These are phyloP conservation scores for Melanotaenia duboulayi DNA, from an alignment of 2,113 vertebrate species.

Conservation along the genomic window DNA sequence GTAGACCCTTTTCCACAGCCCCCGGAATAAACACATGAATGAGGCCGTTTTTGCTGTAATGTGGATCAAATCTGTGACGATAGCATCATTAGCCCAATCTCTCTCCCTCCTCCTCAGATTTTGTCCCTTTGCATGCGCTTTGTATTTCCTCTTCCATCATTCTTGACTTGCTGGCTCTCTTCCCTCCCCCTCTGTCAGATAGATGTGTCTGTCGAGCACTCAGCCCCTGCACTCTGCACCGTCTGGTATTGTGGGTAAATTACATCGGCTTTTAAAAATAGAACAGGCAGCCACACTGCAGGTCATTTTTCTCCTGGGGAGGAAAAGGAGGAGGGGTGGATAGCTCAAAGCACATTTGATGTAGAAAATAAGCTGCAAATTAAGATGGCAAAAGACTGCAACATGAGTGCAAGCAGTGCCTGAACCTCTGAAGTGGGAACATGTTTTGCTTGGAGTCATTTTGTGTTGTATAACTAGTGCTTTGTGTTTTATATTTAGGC, in stretches of 20 bases:
- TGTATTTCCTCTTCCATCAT: conserved; percentile 33
- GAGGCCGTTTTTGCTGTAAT: neutral
- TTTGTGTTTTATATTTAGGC: conserved; percentile 25
- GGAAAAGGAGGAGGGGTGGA: neutral
- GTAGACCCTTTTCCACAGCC: neutral
- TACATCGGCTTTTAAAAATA: conserved; percentile 81
- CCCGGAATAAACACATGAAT: neutral
- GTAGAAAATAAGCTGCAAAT: conserved; percentile 56
- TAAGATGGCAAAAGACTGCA: conserved; percentile 24
- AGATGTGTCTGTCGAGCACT: conserved; percentile 69
- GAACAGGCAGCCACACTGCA: conserved; percentile 66
- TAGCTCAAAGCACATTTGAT: conserved; percentile 48
- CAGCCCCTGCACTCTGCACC: conserved; percentile 70
- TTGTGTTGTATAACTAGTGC: neutral
- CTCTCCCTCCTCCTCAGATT: conserved; percentile 17
- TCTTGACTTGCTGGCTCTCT: conserved; percentile 29
- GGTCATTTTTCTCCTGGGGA: conserved; percentile 58
- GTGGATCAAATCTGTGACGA: neutral
- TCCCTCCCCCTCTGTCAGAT: conserved; percentile 34
- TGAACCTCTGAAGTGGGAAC: conserved; percentile 31
- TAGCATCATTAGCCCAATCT: neutral
- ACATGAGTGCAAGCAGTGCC: conserved; percentile 22
- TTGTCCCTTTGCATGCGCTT: conserved; percentile 30
- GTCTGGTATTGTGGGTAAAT: conserved; percentile 76
- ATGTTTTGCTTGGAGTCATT: conserved; percentile 21